phyloP scores from a whole-genome alignment of 2,113 vertebrate genomes.

The Suncus etruscus region DNA sequence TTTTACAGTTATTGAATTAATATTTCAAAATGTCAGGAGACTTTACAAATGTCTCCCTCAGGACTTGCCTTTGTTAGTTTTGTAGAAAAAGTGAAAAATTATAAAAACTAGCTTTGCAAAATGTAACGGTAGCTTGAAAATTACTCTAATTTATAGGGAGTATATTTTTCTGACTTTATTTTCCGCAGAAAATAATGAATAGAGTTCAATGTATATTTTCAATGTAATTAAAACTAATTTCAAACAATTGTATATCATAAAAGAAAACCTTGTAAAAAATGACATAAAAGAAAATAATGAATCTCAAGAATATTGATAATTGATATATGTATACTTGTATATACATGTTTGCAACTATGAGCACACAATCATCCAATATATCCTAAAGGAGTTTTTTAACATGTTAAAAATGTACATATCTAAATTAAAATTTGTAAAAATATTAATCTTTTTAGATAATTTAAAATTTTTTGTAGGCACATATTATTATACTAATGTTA shows the following conservation, averaged over 20 bases:
- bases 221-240: conserved; percentile 1
- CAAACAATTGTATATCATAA: conserved; percentile 20
- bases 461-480: background rate
- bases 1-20: background rate
- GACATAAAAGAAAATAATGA: background rate
- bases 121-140: background rate
- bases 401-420: background rate
- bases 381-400: background rate
- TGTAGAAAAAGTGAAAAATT: conserved; percentile 18
- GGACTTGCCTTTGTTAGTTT: background rate
- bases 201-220: no score
- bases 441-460: background rate
- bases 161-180: background rate
- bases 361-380: background rate
- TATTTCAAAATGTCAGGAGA: background rate
- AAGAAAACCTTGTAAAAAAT: background rate
- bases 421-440: background rate
- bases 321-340: background rate
- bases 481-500: background rate
- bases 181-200: background rate
- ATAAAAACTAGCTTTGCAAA: background rate
- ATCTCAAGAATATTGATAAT: background rate
- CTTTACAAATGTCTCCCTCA: background rate
- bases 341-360: background rate
- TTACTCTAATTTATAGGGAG: background rate